phyloP scores from a whole-genome alignment of 2,797 vertebrate species.

The Coilia nasus region DNA sequence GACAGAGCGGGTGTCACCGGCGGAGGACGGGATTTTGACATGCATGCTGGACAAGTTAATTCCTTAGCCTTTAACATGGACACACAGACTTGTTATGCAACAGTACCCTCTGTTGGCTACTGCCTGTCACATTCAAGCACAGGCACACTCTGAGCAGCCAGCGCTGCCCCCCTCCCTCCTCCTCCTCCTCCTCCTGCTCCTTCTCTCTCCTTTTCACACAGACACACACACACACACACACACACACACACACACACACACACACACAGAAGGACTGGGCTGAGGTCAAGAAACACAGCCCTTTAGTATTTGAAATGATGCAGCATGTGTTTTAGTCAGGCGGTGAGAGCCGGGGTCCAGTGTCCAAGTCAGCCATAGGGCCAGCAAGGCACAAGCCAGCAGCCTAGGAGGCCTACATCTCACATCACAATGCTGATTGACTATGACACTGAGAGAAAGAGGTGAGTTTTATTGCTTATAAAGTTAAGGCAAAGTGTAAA shows the following conservation, averaged over 20 bases:
- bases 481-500: too few relatives aligned
- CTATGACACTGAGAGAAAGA: too few relatives aligned
- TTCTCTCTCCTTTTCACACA: neutral
- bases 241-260: neutral
- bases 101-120: slow-evolving; percentile 77
- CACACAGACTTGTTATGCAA: slow-evolving; percentile 70
- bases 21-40: slow-evolving; percentile 23
- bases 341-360: too few relatives aligned
- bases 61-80: slow-evolving; percentile 33
- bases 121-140: slow-evolving; percentile 55
- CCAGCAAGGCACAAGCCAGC: too few relatives aligned
- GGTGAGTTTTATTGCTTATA: too few relatives aligned
- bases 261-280: neutral
- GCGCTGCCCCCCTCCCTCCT: neutral
- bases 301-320: too few relatives aligned
- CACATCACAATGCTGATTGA: too few relatives aligned
- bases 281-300: neutral
- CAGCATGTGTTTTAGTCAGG: too few relatives aligned
- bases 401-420: too few relatives aligned
- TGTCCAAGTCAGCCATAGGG: too few relatives aligned
- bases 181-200: neutral
- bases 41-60: slow-evolving; percentile 27
- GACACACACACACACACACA: neutral
- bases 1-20: neutral
- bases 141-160: slow-evolving; percentile 29